phyloP scores from a whole-genome alignment of 2,797 vertebrate species.

The Cossypha heuglini region DNA sequence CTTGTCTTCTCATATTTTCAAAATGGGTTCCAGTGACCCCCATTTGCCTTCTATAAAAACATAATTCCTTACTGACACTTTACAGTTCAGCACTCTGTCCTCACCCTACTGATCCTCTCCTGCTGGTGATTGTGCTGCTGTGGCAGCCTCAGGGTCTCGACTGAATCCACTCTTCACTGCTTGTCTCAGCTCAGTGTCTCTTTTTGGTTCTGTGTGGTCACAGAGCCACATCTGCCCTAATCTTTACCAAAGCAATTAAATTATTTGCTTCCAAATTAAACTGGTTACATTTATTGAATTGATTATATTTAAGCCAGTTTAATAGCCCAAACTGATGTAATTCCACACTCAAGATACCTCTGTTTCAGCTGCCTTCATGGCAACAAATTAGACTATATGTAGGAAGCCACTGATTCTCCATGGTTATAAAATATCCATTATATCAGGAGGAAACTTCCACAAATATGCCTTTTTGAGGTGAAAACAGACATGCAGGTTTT shows the following conservation, averaged over 20 bases:
- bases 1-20: not conserved
- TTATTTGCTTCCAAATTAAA: not conserved
- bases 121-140: rapidly evolving
- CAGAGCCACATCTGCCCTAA: not conserved
- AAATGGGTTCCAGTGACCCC: not conserved
- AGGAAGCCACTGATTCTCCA: not conserved
- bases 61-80: not conserved
- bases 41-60: not conserved
- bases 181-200: not conserved
- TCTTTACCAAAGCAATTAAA: not conserved
- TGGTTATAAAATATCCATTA: not conserved
- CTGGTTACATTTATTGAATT: not conserved
- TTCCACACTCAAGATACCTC: not conserved
- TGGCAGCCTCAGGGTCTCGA: not conserved
- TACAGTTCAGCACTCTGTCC: not conserved
- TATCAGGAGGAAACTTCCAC: not conserved
- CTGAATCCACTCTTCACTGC: not conserved
- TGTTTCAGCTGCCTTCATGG: not conserved
- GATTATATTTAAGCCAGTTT: not conserved
- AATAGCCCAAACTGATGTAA: not conserved
- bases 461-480: not conserved
- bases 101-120: not conserved
- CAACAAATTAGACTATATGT: not conserved
- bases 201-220: not conserved
- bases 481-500: not conserved